These are phyloP conservation scores for Amiota mariae DNA, from an alignment of 2,888 invertebrate species.

Conservation along the genomic window DNA sequence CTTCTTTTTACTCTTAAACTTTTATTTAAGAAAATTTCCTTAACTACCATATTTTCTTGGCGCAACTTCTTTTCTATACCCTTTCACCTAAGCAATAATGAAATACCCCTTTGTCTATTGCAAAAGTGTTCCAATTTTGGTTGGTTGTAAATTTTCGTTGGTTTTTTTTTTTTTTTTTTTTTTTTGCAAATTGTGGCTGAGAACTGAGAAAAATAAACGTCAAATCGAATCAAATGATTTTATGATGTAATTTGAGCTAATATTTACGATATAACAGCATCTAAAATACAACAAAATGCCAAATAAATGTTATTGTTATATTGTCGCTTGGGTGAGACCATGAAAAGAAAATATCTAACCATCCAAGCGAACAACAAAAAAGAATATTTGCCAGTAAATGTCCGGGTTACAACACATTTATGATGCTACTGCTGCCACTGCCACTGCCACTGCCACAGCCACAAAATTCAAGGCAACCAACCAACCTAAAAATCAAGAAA, in stretches of 20 bases:
- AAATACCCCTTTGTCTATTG: background rate
- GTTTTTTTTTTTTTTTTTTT: background rate
- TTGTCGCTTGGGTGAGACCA: conserved; percentile 67
- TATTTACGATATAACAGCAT: conserved; percentile 73
- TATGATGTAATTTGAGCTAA: conserved; percentile 74
- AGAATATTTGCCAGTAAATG: conserved; percentile 15
- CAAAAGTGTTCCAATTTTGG: background rate
- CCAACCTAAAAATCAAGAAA: background rate
- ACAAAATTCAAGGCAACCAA: background rate
- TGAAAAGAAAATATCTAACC: conserved; percentile 9
- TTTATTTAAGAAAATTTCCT: no score
- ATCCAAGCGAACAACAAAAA: conserved; percentile 21
- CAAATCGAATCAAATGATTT: conserved; percentile 73
- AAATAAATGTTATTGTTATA: conserved; percentile 72
- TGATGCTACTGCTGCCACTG: conserved; percentile 46
- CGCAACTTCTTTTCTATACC: no score
- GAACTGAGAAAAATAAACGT: conserved; percentile 69
- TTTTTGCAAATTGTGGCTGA: conserved; percentile 9
- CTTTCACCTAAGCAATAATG: no score
- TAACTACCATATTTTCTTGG: no score
- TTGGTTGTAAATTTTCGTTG: conserved; percentile 47
- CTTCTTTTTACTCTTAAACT: no score
- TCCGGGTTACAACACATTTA: conserved; percentile 50
- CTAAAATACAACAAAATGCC: conserved; percentile 70
- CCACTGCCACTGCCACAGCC: no score